Evolutionary conservation across 2,888 invertebrate species (phyloP), one percentile per base, ranked within the genome.

Genomic region (Lepetodrilus schrolli): DNA sequence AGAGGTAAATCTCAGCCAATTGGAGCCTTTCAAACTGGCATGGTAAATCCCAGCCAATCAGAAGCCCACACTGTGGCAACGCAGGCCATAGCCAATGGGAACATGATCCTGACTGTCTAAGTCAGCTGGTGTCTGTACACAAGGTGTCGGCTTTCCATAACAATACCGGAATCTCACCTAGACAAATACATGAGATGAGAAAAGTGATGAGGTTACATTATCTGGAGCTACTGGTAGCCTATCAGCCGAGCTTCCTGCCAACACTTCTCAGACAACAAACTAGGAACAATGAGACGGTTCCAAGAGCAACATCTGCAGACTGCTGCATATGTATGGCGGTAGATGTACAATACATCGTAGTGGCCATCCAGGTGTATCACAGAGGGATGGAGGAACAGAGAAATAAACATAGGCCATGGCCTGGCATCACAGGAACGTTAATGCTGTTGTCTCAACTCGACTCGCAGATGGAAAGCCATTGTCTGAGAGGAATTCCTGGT

Each of bases 261-360:
- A 30, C 17, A 23, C 34, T 30, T 30, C 26, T n/a, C 10, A 17
- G 26, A 34, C 26, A 30, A 58, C 34, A 58, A 58, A 58, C 30
- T 13, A 26, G 58, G 30, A 58, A 58, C 58, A 58, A 58, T 58
- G 26, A 30, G 58, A 10, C 2, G 2, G 34, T 21, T 58, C 58
- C 58, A 34, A 58, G 58, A 58, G 30, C 26, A 58, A 58, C 34
- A 58, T 4, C 58, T 58, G 58, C 26, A 58, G 48, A 30, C 26
- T 10, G 26, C 26, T 58, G 3, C 58, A 13, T 34, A 58, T 17
- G n/a, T 58, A 58, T 30, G 34, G 34, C 34, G 58, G 58, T 30
- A 34, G 17, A 7, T 34, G 58, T 34, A 51, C 51, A 10, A 43
- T 43, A 17, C 43, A 17, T 10, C 17, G 17, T n/a, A 13, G 4